These are phyloP conservation scores for Amazona guildingii DNA, from an alignment of 2,113 vertebrate species.

Conservation along the genomic window DNA sequence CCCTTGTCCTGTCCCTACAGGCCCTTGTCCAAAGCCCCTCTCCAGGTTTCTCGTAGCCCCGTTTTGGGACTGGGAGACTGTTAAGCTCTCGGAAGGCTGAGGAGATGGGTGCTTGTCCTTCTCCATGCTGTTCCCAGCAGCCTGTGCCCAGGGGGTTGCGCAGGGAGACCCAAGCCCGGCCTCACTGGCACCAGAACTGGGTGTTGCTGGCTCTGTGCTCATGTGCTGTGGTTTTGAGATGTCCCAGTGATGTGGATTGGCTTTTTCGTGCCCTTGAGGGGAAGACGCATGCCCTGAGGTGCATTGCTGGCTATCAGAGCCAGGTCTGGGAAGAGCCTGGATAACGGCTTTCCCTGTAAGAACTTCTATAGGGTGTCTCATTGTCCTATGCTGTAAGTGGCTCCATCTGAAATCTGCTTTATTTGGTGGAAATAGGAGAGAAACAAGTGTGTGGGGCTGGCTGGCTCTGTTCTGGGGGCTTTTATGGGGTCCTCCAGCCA, in stretches of 20 bases:
- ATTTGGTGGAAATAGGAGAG: background rate
- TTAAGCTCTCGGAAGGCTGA: background rate
- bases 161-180: background rate
- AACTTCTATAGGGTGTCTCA: background rate
- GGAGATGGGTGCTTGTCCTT: background rate
- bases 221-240: background rate
- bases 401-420: background rate
- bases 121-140: background rate
- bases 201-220: background rate
- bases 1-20: background rate
- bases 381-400: background rate
- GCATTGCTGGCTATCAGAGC: background rate
- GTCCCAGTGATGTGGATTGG: background rate
- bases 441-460: background rate
- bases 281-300: background rate
- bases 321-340: background rate
- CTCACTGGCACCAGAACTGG: rapidly evolving
- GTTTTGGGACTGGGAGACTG: background rate
- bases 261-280: rapidly evolving
- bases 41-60: background rate
- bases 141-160: background rate
- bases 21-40: background rate
- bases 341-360: background rate
- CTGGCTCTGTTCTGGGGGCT: rapidly evolving
- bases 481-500: rapidly evolving